Evolutionary conservation across 2,113 vertebrate genomes (phyloP).

Genomic region (Psammodynastes pulverulentus): DNA sequence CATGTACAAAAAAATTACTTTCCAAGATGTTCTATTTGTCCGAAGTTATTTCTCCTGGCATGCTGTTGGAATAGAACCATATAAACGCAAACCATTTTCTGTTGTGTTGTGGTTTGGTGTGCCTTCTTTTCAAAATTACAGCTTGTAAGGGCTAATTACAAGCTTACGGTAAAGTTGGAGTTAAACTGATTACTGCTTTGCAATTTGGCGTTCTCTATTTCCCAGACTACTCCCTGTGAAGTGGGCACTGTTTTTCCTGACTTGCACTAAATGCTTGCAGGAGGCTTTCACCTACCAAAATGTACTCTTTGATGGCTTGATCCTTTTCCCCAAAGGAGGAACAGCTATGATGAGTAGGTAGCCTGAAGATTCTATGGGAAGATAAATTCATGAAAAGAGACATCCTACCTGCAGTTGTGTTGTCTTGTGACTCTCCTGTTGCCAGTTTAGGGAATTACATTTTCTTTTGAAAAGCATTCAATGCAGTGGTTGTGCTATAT

Average conservation of each 20-base stretch:
- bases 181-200: neutral
- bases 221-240: constrained; percentile 29
- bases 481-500: neutral
- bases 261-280: fast-evolving
- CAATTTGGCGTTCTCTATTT: constrained; percentile 15
- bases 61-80: constrained; percentile 28
- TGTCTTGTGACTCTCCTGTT: neutral
- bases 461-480: neutral
- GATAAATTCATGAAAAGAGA: neutral
- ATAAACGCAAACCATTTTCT: constrained; percentile 38
- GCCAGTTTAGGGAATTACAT: neutral
- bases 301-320: neutral
- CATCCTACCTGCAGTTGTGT: neutral
- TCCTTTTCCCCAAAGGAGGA: neutral
- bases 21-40: constrained; percentile 40
- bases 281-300: neutral
- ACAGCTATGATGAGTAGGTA: neutral
- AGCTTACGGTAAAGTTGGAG: constrained; percentile 21
- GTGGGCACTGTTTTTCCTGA: constrained; percentile 20
- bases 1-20: neutral
- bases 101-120: constrained; percentile 57
- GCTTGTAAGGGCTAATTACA: constrained; percentile 53
- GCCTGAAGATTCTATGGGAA: neutral
- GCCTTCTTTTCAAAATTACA: constrained; percentile 62
- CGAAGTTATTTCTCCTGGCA: constrained; percentile 44